A percentile compares a stretch with the other conserved stretches of the same genome.
These are phyloP conservation scores for Rhodinocichla rosea DNA, from an alignment of 2,113 vertebrate genomes.

Conservation along the genomic window DNA sequence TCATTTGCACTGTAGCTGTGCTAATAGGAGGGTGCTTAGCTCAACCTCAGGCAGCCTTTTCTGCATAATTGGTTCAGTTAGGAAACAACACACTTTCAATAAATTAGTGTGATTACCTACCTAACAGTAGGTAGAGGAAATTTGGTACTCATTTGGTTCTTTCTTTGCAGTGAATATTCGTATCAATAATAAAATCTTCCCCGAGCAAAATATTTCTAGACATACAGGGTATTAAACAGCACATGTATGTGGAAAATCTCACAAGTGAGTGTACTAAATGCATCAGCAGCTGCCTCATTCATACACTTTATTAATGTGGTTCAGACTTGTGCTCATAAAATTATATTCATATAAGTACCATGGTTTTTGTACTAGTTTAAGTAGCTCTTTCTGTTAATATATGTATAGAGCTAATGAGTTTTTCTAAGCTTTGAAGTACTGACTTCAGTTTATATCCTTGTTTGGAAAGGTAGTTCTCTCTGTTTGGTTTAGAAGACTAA, in stretches of 20 bases:
- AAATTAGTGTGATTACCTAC: slow-evolving; percentile 1
- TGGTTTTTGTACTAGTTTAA: background rate
- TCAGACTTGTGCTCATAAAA: background rate
- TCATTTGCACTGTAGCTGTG: background rate
- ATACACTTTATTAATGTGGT: background rate
- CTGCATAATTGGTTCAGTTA: background rate
- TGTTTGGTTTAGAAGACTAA: background rate
- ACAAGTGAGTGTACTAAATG: background rate
- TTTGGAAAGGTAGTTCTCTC: background rate
- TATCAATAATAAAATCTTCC: background rate
- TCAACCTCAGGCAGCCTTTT: background rate
- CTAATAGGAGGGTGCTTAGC: background rate
- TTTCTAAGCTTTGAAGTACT: background rate
- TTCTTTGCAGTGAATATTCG: background rate
- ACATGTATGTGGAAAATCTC: background rate
- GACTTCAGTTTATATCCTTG: background rate
- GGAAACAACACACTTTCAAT: background rate
- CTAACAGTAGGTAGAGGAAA: background rate
- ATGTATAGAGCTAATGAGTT: background rate
- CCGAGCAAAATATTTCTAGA: background rate
- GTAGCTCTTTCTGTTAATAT: background rate
- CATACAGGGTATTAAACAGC: background rate
- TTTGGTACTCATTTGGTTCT: background rate
- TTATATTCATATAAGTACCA: background rate
- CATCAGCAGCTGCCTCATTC: background rate